Percentiles rank a stretch among this genome's conserved stretches.
Conservation (phyloP, 2,888 invertebrate genomes). For the Sesamia inferens region DNA sequence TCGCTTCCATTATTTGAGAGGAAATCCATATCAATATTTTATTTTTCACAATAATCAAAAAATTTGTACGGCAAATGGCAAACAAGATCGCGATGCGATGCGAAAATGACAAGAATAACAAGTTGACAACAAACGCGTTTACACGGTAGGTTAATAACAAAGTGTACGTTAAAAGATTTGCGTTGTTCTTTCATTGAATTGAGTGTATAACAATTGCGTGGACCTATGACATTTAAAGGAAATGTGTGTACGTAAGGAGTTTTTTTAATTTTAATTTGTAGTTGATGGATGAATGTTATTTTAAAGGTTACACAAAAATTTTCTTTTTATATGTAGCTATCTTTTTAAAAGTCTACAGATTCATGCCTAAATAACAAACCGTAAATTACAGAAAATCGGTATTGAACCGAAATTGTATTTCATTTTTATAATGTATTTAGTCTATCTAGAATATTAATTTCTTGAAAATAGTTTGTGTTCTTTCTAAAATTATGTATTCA, state of each 20-base stretch:
- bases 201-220: no score
- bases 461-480: neutral
- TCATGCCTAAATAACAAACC: conserved; percentile 18
- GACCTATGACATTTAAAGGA: neutral
- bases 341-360: neutral
- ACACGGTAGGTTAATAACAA: neutral
- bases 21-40: conserved; percentile 65
- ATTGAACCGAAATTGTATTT: neutral
- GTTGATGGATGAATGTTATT: neutral
- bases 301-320: no score
- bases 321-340: conserved; percentile 10
- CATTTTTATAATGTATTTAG: neutral
- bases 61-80: conserved; percentile 16
- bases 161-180: neutral
- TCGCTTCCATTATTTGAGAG: conserved; percentile 81
- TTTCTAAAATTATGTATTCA: neutral
- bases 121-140: conserved; percentile 25
- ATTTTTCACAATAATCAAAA: conserved; percentile 40
- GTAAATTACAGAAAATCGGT: conserved; percentile 45
- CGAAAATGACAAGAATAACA: conserved; percentile 20
- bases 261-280: accelerated
- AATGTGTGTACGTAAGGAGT: neutral
- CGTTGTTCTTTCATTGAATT: no score
- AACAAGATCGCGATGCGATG: neutral
- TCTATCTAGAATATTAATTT: neutral